Conservation (phyloP, 1,140 invertebrate species). For the Ylistrum balloti region DNA sequence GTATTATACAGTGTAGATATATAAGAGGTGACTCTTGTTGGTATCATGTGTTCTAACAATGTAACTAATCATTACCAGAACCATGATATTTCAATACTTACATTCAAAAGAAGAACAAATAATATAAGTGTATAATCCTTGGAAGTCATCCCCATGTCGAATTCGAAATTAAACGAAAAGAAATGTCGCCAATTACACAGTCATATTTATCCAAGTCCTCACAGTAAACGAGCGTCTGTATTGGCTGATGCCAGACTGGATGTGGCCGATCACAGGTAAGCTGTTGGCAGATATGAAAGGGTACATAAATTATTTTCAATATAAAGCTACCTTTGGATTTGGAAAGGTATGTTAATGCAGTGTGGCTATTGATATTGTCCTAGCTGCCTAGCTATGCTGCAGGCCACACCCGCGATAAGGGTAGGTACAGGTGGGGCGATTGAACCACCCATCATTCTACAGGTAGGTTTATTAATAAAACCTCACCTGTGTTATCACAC, state of each 20-base stretch:
- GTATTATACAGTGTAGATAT: too few species aligned
- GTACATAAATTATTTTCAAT: constrained; percentile 40
- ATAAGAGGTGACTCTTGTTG: too few species aligned
- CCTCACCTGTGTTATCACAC: background rate
- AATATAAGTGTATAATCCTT: background rate
- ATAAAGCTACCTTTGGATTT: constrained; percentile 33
- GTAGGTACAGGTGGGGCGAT: background rate
- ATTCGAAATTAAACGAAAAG: constrained; percentile 15
- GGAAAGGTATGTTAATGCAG: constrained; percentile 15
- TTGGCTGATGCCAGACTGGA: background rate
- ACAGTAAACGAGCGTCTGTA: too few species aligned
- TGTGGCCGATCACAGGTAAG: background rate
- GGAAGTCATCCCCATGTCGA: background rate
- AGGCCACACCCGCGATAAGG: constrained; percentile 30
- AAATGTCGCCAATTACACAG: background rate
- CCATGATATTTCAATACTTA: too few species aligned
- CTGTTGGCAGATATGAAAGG: constrained; percentile 11
- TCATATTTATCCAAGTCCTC: constrained; percentile 1
- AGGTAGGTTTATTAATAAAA: constrained; percentile 11
- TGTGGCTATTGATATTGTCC: background rate
- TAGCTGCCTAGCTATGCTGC: background rate
- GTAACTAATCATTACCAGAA: too few species aligned
- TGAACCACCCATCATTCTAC: background rate
- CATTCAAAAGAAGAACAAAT: background rate
- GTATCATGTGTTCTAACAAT: too few species aligned